Base-by-base conservation (phyloP, 2,797 vertebrate species). In the Syngnathus rostellatus region DNA sequence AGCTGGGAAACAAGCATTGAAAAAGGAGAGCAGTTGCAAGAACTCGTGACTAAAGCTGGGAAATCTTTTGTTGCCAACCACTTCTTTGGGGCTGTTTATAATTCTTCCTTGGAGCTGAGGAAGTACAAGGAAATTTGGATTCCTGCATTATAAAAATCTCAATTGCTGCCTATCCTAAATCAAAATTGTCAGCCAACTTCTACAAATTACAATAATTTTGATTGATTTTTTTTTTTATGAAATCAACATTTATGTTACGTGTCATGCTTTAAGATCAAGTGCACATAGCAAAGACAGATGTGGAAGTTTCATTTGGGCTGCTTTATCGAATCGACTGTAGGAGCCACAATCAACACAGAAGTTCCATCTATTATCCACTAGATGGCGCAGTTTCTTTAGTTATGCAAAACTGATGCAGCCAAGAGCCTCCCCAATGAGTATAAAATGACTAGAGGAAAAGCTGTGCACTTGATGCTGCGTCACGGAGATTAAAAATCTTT, bases 391-490 rank as follows among this genome's bases (percentile, higher is more conserved):
- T 25, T 68, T 68, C 70, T 46, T 58, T 17, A 62, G 41, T 45
- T 62, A 16, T 23, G 8, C 41, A 8, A 11, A 62, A 45, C 11
- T 57, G 25, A 57, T 37, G 55, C 55, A 57, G 55, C 8, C 2
- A 55, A 31, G 53, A 55, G 8, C 55, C 14, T 58, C 31, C 25
- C 14, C 37, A 58, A 38, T 37, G 55, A 58, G 66, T 74, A 68
- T n/a, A 65, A 51, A 51, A 51, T 58, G 63, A 73, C 45, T 66
- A 37, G 61, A 66, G 43, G 40, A 62, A 23, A 61, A 40, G 45
- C 67, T 60, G 70, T 73, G 79, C 71, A 69, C 80, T 62, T 74
- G 79, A 83, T 73, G 78, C 76, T 70, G 75, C 68, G 57, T 77
- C 67, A 74, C 59, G 11, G 74, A 79, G 75, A 84, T 76, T 76